Conservation (phyloP, 2,888 invertebrate species). For the Junonia oenone region DNA sequence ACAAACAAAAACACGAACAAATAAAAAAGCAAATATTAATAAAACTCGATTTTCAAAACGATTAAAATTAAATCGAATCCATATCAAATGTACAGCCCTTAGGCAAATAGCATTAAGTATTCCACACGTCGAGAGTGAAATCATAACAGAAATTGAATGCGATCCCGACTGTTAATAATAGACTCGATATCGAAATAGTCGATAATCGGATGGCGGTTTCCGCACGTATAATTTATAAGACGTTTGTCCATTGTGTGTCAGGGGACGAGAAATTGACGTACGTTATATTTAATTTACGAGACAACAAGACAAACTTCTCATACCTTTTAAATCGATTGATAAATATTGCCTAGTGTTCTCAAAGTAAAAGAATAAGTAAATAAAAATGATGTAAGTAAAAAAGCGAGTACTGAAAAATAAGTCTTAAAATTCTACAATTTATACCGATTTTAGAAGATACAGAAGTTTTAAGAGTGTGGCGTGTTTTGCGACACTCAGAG, state of each 20-base stretch:
- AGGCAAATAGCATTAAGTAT: not conserved
- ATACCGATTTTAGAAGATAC: too few species aligned
- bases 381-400: too few species aligned
- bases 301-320: too few species aligned
- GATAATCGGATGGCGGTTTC: constrained; percentile 18
- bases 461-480: too few species aligned
- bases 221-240: constrained; percentile 9
- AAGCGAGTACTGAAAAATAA: too few species aligned
- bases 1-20: not conserved
- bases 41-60: not conserved
- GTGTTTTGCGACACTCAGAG: too few species aligned
- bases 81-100: not conserved
- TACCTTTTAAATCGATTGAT: too few species aligned
- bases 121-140: not conserved
- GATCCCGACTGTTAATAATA: constrained; percentile 19
- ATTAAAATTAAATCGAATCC: not conserved
- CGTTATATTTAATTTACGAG: too few species aligned
- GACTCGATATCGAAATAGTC: constrained; percentile 13
- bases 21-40: not conserved
- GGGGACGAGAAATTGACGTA: not conserved
- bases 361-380: too few species aligned
- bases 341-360: too few species aligned
- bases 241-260: constrained; percentile 1
- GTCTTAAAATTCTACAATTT: too few species aligned
- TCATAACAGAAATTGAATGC: constrained; percentile 13